Conservation (phyloP, 2,888 invertebrate genomes). For the Thymelicus sylvestris region DNA sequence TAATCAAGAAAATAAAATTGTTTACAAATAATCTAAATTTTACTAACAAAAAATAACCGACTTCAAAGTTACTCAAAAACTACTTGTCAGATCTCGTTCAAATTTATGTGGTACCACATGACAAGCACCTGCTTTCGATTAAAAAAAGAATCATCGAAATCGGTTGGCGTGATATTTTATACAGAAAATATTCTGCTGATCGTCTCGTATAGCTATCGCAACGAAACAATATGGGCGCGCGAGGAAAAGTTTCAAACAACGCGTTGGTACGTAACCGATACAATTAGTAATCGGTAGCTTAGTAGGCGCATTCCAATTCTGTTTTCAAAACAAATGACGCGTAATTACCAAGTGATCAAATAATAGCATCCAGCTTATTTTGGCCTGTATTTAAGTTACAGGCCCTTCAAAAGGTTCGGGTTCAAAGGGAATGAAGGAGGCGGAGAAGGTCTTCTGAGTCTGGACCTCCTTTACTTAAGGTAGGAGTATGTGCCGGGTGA, state of each 20-base stretch:
- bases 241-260: constrained; percentile 37
- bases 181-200: no score
- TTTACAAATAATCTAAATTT: no score
- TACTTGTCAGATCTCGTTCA: no score
- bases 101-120: no score
- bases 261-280: constrained; percentile 24
- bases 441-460: constrained; percentile 51
- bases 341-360: constrained; percentile 53
- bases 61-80: no score
- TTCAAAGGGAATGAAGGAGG: constrained; percentile 42
- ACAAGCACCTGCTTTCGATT: no score
- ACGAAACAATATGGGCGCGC: neutral
- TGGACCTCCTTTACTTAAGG: constrained; percentile 64
- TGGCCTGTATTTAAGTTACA: constrained; percentile 50
- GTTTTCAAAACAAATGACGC: constrained; percentile 58
- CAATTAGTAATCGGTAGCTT: constrained; percentile 9
- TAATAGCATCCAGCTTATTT: constrained; percentile 49
- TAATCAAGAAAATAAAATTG: no score
- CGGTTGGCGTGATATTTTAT: no score
- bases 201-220: no score
- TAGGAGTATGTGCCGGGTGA: constrained; percentile 55
- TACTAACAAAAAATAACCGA: no score
- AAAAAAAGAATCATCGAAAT: no score
- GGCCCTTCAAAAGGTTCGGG: constrained; percentile 40
- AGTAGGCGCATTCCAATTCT: constrained; percentile 44